phyloP scores from a whole-genome alignment of 1,140 invertebrate species.

The Hestina assimilis region DNA sequence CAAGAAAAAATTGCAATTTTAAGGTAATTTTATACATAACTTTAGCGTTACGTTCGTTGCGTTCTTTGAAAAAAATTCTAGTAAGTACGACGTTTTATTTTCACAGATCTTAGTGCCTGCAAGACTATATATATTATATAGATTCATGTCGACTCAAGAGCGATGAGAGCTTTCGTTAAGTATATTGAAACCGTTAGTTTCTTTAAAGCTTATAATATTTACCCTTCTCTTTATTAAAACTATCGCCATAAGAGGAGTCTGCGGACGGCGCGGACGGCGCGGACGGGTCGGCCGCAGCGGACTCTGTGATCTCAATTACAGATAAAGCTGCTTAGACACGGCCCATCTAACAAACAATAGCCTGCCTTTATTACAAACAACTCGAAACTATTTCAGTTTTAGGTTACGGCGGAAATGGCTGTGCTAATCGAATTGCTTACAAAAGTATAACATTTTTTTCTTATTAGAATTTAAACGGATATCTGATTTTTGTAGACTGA shows the following conservation, averaged over 20 bases:
- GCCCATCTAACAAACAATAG: constrained; percentile 2
- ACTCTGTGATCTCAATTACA: neutral
- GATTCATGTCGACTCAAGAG: too few species aligned
- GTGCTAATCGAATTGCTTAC: neutral
- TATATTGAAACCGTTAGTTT: too few species aligned
- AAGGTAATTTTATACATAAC: too few species aligned
- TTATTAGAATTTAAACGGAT: too few species aligned
- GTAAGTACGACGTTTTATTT: too few species aligned
- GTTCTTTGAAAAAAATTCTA: too few species aligned
- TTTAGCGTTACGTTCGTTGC: too few species aligned
- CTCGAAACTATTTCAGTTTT: neutral
- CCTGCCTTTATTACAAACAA: constrained; percentile 1
- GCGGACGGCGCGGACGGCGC: neutral
- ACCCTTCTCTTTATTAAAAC: neutral
- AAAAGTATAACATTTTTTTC: neutral
- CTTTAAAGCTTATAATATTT: neutral
- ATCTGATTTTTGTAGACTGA: too few species aligned
- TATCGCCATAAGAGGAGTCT: neutral
- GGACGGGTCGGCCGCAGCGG: neutral
- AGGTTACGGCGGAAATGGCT: neutral
- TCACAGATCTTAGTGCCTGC: too few species aligned
- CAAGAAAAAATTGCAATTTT: too few species aligned
- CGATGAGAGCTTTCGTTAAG: too few species aligned
- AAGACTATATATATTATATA: too few species aligned
- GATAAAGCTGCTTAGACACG: constrained; percentile 1